Evolutionary conservation across 1,140 invertebrate species (phyloP).

Genomic region (Stegodyphus dumicola): DNA sequence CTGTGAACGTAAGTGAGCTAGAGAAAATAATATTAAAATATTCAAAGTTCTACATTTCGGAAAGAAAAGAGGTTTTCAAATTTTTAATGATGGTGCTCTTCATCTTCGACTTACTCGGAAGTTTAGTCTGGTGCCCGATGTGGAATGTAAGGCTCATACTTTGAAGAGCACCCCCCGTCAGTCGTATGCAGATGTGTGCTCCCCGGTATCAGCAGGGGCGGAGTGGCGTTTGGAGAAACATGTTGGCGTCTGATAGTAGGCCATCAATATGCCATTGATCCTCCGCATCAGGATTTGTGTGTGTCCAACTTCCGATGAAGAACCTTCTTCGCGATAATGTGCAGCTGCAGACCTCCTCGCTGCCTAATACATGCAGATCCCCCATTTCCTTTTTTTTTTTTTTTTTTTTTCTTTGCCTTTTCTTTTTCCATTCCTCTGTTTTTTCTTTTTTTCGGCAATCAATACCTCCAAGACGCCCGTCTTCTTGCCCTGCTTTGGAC

Average conservation of each 20-base stretch:
- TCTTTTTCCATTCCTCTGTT: not conserved
- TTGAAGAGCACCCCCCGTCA: slow-evolving; percentile 19
- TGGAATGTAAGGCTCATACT: not conserved
- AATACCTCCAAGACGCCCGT: too few species aligned
- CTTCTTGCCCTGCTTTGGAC: not conserved
- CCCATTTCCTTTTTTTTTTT: not conserved
- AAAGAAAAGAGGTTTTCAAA: too few species aligned
- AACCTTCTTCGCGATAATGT: slow-evolving; percentile 29
- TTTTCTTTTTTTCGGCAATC: not conserved
- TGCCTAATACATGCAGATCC: slow-evolving; percentile 28
- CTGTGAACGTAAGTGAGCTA: too few species aligned
- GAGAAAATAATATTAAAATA: too few species aligned
- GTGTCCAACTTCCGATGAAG: slow-evolving; percentile 49
- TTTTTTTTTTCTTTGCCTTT: not conserved
- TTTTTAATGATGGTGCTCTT: too few species aligned
- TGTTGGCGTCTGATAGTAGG: slow-evolving; percentile 54
- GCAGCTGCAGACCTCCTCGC: slow-evolving; percentile 12
- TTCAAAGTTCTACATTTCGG: too few species aligned
- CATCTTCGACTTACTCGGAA: too few species aligned
- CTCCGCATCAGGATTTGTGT: slow-evolving; percentile 20
- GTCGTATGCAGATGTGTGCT: slow-evolving; percentile 32
- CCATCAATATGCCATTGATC: slow-evolving; percentile 61
- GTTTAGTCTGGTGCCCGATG: too few species aligned
- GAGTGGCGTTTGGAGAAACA: slow-evolving; percentile 20
- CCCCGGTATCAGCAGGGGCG: slow-evolving; percentile 28